A percentile compares a stretch with the other conserved stretches of the same genome.
These are phyloP conservation scores for Amphilophus citrinellus DNA, from an alignment of 2,113 vertebrate species.

Conservation along the genomic window DNA sequence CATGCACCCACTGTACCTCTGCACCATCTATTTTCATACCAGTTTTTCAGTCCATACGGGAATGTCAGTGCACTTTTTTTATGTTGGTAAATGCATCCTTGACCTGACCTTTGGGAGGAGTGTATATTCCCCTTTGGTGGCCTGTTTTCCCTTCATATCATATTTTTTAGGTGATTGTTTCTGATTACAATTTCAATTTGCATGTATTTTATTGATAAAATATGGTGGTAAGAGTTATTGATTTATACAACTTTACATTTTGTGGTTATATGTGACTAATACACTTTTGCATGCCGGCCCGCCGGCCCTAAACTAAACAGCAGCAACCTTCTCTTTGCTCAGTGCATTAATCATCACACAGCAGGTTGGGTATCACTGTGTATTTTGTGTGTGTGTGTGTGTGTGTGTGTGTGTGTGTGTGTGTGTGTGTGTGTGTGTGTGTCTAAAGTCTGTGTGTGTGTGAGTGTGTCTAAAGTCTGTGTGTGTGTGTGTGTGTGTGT, in stretches of 20 bases:
- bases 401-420: slow-evolving; percentile 22
- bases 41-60: slow-evolving; percentile 1
- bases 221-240: slow-evolving; percentile 16
- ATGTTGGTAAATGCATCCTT: slow-evolving; percentile 47
- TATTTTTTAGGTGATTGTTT: background rate
- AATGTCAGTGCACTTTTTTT: slow-evolving; percentile 42
- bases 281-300: slow-evolving; percentile 22
- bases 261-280: slow-evolving; percentile 38
- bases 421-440: slow-evolving; percentile 48
- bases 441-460: background rate
- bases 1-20: slow-evolving; percentile 55
- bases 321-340: slow-evolving; percentile 5
- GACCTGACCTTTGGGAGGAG: slow-evolving; percentile 12
- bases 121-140: background rate
- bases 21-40: background rate
- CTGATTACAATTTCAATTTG: slow-evolving; percentile 25
- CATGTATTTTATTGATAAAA: slow-evolving; percentile 29
- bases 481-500: too few species aligned
- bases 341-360: slow-evolving; percentile 16
- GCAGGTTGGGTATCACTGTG: slow-evolving; percentile 2
- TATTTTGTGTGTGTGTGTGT: slow-evolving; percentile 12
- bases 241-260: background rate
- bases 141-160: background rate
- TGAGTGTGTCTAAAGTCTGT: too few species aligned
- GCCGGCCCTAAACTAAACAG: slow-evolving; percentile 12